These are phyloP conservation scores for Clarias laeviceps DNA, from an alignment of 2,797 vertebrate genomes.

Conservation along the genomic window DNA sequence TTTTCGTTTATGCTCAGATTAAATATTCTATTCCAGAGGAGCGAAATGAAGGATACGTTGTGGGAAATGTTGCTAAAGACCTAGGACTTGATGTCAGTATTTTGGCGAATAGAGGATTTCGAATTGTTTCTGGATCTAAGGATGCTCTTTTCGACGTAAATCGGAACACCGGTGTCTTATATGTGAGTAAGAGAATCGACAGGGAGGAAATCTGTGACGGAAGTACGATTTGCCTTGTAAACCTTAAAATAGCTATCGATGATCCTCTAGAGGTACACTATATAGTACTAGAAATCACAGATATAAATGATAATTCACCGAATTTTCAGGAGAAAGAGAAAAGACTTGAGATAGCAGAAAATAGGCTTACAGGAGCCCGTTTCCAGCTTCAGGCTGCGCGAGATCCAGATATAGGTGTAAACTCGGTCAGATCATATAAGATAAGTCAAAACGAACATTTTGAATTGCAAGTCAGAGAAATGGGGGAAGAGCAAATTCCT, in stretches of 20 bases:
- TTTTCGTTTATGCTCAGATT: conserved; percentile 60
- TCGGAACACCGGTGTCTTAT: conserved; percentile 61
- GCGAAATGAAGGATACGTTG: conserved; percentile 67
- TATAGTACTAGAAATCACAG: conserved; percentile 71
- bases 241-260: conserved; percentile 76
- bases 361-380: conserved; percentile 51
- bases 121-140: conserved; percentile 71
- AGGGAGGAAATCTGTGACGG: conserved; percentile 67
- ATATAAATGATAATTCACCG: conserved; percentile 71
- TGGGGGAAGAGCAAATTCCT: conserved; percentile 70
- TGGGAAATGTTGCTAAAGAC: conserved; percentile 78
- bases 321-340: conserved; percentile 62
- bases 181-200: conserved; percentile 64
- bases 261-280: conserved; percentile 78
- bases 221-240: conserved; percentile 63
- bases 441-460: conserved; percentile 73
- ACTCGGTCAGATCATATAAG: conserved; percentile 65
- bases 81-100: conserved; percentile 68
- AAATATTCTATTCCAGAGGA: conserved; percentile 71
- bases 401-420: conserved; percentile 62
- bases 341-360: conserved; percentile 66
- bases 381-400: conserved; percentile 55
- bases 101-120: conserved; percentile 67
- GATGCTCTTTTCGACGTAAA: conserved; percentile 63
- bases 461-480: conserved; percentile 69